phyloP scores from a whole-genome alignment of 2,888 invertebrate genomes.

The Scotopteryx bipunctaria region DNA sequence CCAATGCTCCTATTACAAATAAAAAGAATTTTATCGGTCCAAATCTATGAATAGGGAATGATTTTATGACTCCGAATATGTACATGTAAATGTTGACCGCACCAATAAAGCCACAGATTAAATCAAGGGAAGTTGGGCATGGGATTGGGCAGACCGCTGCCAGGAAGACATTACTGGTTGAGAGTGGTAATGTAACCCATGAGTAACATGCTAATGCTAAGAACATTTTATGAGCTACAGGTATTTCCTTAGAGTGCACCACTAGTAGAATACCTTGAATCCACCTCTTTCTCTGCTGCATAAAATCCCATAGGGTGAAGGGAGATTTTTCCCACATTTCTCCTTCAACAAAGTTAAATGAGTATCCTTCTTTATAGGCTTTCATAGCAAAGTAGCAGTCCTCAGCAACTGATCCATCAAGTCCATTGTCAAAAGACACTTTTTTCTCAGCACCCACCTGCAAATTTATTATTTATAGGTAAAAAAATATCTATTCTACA shows the following conservation, averaged over 20 bases:
- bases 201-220: conserved; percentile 96
- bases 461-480: conserved; percentile 43
- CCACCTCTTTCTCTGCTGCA: conserved; percentile 98
- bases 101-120: conserved; percentile 94
- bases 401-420: conserved; percentile 98
- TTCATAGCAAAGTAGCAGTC: conserved; percentile 99
- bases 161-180: conserved; percentile 94
- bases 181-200: conserved; percentile 97
- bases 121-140: conserved; percentile 92
- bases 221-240: conserved; percentile 89
- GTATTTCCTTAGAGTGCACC: conserved; percentile 93
- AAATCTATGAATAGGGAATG: conserved; percentile 94
- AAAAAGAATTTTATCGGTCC: conserved; percentile 90
- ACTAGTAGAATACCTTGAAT: conserved; percentile 95
- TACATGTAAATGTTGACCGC: conserved; percentile 99
- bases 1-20: conserved; percentile 92
- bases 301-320: conserved; percentile 96
- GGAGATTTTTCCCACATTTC: conserved; percentile 99
- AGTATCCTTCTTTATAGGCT: conserved; percentile 94
- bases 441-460: conserved; percentile 94
- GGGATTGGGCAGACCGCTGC: conserved; percentile 94
- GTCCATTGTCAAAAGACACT: conserved; percentile 97
- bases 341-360: conserved; percentile 97
- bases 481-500: too few relatives aligned
- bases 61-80: conserved; percentile 98